These are phyloP conservation scores for Phrynocephalus vlangalii DNA, from an alignment of 2,797 vertebrate genomes.

Conservation along the genomic window DNA sequence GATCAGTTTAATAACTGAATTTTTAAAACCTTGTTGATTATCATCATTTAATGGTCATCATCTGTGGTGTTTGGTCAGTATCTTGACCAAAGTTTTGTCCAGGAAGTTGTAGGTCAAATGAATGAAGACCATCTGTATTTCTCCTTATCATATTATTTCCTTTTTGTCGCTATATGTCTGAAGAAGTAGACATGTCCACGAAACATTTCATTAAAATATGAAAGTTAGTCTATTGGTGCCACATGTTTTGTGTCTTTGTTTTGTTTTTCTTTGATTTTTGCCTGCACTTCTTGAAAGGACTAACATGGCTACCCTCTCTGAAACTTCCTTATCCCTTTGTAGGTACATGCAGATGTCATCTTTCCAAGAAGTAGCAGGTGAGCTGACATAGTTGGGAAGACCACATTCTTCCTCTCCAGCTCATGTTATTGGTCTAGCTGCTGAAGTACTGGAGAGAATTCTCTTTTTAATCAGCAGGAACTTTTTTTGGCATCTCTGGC, in stretches of 20 bases:
- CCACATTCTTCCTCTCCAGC: conserved; percentile 15
- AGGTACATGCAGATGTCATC: conserved; percentile 13
- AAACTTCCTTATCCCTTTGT: too few relatives aligned
- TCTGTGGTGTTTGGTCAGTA: not conserved
- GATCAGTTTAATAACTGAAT: not conserved
- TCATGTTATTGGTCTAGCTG: not conserved
- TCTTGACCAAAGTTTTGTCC: not conserved
- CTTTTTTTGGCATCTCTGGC: conserved; percentile 14
- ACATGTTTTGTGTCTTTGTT: too few relatives aligned
- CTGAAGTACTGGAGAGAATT: not conserved
- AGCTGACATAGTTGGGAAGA: conserved; percentile 13
- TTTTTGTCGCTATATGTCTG: too few relatives aligned
- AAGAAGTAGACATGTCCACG: too few relatives aligned
- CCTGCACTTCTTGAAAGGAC: too few relatives aligned
- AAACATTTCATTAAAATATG: too few relatives aligned
- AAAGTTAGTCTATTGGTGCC: too few relatives aligned
- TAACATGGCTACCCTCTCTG: too few relatives aligned
- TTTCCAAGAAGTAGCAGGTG: conserved; percentile 10
- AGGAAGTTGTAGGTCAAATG: not conserved
- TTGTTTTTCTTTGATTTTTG: too few relatives aligned
- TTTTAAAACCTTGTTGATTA: not conserved
- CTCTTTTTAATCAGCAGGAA: not conserved
- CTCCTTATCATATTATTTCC: not conserved
- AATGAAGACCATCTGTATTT: conserved; percentile 29
- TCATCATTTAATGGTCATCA: not conserved